Percentiles rank a stretch among this genome's conserved stretches.
Conservation (phyloP, 1,140 invertebrate species). For the Charaxes varanes region DNA sequence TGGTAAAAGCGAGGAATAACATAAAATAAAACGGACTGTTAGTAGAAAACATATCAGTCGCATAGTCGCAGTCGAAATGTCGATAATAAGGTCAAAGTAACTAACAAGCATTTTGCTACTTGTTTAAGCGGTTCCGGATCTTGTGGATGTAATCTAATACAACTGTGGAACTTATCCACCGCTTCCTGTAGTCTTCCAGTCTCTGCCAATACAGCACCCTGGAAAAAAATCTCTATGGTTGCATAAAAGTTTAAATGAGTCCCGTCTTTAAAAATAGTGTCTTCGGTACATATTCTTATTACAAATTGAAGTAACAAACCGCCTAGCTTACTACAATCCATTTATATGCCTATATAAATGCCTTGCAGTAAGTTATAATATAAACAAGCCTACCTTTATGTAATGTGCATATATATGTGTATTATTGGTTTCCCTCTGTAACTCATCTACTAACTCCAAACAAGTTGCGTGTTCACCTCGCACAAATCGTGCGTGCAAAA, state of each 20-base stretch:
- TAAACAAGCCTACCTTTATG: slow-evolving; percentile 52
- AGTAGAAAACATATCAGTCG: too few species aligned
- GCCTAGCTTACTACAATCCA: too few species aligned
- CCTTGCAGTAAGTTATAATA: too few species aligned
- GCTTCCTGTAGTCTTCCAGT: slow-evolving; percentile 55
- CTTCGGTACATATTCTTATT: too few species aligned
- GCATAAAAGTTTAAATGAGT: too few species aligned
- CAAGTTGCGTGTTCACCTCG: slow-evolving; percentile 50
- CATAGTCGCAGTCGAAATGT: too few species aligned
- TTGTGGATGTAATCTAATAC: slow-evolving; percentile 49
- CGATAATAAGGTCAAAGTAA: too few species aligned
- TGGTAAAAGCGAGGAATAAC: too few species aligned
- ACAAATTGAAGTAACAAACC: neutral
- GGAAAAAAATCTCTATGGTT: too few species aligned
- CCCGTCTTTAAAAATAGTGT: too few species aligned
- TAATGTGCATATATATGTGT: slow-evolving; percentile 57
- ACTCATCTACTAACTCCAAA: slow-evolving; percentile 42
- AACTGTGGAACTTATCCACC: slow-evolving; percentile 57
- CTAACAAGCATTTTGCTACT: slow-evolving; percentile 64
- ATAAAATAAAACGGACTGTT: too few species aligned
- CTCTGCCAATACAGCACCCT: slow-evolving; percentile 56
- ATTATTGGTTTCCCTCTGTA: slow-evolving; percentile 42
- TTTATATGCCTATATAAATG: too few species aligned
- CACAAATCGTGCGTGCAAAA: slow-evolving; percentile 54
- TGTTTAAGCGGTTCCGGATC: slow-evolving; percentile 60